Percentiles rank a stretch among this genome's conserved stretches.
These are phyloP conservation scores for Gymnobelideus leadbeateri DNA, from an alignment of 2,113 vertebrate genomes.

Conservation along the genomic window DNA sequence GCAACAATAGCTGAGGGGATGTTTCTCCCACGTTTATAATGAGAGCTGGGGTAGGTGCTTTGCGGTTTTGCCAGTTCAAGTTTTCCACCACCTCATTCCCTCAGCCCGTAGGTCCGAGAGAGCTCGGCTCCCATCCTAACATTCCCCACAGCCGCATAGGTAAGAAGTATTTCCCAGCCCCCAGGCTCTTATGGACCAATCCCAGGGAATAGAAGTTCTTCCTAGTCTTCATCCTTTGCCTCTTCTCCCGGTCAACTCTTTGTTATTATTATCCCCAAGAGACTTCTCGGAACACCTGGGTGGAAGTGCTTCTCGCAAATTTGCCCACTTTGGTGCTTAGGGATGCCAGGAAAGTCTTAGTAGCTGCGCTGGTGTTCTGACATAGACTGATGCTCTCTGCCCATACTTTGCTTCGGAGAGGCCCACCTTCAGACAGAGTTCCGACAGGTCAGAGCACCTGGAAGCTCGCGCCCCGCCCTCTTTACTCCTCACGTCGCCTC, in stretches of 20 bases:
- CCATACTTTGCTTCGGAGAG: neutral
- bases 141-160: conserved; percentile 42
- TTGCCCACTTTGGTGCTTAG: neutral
- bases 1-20: neutral
- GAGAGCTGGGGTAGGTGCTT: neutral
- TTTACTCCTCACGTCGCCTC: neutral
- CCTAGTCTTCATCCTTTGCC: neutral
- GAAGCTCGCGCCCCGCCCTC: neutral
- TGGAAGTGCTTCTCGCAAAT: neutral
- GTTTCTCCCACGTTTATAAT: neutral
- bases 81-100: neutral
- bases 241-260: neutral
- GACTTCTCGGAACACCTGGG: neutral
- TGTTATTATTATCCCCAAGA: neutral
- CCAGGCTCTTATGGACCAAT: conserved; percentile 8
- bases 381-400: neutral
- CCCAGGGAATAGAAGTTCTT: neutral
- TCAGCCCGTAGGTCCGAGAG: no score
- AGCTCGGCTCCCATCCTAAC: no score
- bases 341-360: neutral
- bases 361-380: neutral
- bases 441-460: neutral
- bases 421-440: neutral
- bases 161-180: neutral
- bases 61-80: neutral